A percentile compares a stretch with the other conserved stretches of the same genome.
Conservation (phyloP, 1,140 invertebrate genomes). For the Procambarus clarkii region DNA sequence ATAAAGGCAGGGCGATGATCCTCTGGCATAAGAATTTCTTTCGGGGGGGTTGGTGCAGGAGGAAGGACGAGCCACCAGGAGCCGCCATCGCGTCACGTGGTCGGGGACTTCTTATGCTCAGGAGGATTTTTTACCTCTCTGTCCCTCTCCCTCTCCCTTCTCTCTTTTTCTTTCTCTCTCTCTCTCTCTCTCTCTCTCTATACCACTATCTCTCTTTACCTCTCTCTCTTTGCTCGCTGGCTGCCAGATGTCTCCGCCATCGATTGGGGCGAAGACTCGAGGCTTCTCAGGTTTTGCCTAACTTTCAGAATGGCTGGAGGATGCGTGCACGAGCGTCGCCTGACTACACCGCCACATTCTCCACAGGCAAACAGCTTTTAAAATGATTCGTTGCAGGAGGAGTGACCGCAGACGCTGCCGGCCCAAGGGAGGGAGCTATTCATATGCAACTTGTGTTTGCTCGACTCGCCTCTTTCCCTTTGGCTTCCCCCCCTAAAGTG, state of each 20-base stretch:
- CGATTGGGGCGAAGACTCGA: conserved; percentile 35
- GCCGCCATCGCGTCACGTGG: conserved; percentile 36
- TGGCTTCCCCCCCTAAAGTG: background rate
- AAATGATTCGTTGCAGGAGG: conserved; percentile 40
- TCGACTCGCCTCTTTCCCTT: conserved; percentile 1
- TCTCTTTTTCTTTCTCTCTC: too few relatives aligned
- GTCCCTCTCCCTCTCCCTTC: background rate
- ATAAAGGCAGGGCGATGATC: background rate
- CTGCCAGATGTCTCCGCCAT: conserved; percentile 56
- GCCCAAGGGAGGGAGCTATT: conserved; percentile 32
- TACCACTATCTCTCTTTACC: background rate
- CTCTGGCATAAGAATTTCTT: background rate
- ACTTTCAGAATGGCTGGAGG: conserved; percentile 34
- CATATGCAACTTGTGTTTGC: conserved; percentile 53
- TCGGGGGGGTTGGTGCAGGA: background rate
- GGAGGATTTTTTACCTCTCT: background rate
- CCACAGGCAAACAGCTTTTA: conserved; percentile 48
- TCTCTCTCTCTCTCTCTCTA: conserved; percentile 6
- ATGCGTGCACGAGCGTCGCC: conserved; percentile 10
- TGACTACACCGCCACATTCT: conserved; percentile 8
- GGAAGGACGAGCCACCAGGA: background rate
- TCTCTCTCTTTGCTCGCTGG: background rate
- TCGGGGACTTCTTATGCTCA: background rate
- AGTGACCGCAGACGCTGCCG: conserved; percentile 25
- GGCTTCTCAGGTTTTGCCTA: conserved; percentile 30